Evolutionary conservation across 30 jellyfish, hydroid and myxozoan genomes (phyloP).

Genomic region (Aurelia aurita): DNA sequence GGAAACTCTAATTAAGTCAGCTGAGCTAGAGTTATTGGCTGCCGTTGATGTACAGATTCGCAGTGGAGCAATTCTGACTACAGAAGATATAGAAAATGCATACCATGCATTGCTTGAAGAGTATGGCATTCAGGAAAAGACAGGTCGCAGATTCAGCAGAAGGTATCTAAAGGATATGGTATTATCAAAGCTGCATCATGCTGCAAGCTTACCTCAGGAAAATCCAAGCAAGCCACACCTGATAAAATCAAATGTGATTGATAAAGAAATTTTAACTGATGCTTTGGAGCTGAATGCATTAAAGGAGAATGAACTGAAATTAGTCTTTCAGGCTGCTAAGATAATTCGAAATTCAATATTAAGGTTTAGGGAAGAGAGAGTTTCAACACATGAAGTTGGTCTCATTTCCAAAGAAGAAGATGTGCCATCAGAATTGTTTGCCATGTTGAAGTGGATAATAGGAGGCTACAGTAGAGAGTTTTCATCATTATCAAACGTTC

Average conservation of each 20-base stretch:
- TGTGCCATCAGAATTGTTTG: neutral
- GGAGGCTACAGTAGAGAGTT: constrained; percentile 5
- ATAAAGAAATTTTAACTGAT: neutral
- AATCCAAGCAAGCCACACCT: neutral
- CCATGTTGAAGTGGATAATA: neutral
- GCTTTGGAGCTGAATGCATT: neutral
- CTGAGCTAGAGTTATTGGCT: constrained; percentile 1
- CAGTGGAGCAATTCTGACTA: constrained; percentile 2
- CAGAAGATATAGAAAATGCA: neutral
- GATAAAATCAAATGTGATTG: neutral
- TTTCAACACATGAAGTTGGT: neutral
- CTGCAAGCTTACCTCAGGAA: constrained; percentile 3
- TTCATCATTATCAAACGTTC: constrained; percentile 2
- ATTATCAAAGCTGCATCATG: constrained; percentile 6
- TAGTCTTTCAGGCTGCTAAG: neutral
- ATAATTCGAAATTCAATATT: neutral
- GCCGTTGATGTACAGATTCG: constrained; percentile 6
- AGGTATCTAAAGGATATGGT: neutral
- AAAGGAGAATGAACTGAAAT: constrained; percentile 1
- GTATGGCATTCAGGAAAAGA: neutral
- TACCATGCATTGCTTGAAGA: constrained; percentile 11
- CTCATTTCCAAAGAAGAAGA: constrained; percentile 8
- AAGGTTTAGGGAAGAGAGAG: neutral
- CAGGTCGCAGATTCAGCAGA: constrained; percentile 6
- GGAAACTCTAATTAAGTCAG: neutral